Evolutionary conservation across 2,113 vertebrate species (phyloP).

Genomic region (Neogobius melanostomus): DNA sequence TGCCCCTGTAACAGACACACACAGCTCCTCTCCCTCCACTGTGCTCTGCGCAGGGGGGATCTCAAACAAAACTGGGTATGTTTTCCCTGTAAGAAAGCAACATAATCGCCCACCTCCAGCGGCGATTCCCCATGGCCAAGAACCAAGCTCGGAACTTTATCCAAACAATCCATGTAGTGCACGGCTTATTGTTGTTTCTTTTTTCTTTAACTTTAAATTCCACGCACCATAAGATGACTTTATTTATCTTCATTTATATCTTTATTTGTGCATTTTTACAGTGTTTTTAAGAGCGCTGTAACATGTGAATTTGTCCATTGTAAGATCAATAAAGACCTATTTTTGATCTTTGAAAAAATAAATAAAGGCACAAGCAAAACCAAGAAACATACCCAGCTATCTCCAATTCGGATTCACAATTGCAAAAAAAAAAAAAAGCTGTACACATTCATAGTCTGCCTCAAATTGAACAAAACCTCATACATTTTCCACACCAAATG

Average conservation of each 20-base stretch:
- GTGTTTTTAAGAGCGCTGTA: no score
- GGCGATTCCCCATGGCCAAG: not conserved
- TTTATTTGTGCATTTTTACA: no score
- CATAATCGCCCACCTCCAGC: conserved; percentile 2
- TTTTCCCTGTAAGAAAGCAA: conserved; percentile 22
- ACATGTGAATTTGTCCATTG: no score
- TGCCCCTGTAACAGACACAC: conserved; percentile 29
- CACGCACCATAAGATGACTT: no score
- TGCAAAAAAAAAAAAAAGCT: not conserved
- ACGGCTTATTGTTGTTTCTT: no score
- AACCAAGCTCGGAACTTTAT: not conserved
- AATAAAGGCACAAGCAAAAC: no score
- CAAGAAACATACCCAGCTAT: not conserved
- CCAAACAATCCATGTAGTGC: not conserved
- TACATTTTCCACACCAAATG: not conserved
- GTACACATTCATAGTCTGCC: not conserved
- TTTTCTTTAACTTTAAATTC: no score
- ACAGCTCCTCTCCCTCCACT: conserved; percentile 31
- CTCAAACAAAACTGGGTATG: conserved; percentile 40
- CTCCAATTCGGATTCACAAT: not conserved
- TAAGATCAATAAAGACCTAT: no score
- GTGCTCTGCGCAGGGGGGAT: conserved; percentile 23
- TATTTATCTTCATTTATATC: no score
- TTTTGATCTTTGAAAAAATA: no score
- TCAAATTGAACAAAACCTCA: not conserved